These are phyloP conservation scores for Drosophila willistoni DNA, from an alignment of 1,140 invertebrate genomes.

Conservation along the genomic window DNA sequence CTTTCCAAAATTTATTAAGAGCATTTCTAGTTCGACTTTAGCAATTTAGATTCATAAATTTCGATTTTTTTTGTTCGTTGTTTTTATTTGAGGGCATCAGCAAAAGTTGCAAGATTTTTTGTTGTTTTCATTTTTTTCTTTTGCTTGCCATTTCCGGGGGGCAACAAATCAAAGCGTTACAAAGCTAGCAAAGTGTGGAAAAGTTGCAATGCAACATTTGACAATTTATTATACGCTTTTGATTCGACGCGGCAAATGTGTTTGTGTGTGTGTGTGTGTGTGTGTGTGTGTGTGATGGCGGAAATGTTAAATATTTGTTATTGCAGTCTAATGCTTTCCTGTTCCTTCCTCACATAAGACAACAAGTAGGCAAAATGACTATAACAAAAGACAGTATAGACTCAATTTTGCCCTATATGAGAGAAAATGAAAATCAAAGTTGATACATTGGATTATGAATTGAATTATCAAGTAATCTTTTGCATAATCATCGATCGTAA, in stretches of 20 bases:
- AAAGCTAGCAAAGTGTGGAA: slow-evolving; percentile 55
- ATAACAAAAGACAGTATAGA: not conserved
- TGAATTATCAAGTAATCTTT: too few species aligned
- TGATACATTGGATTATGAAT: too few species aligned
- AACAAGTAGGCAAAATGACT: slow-evolving; percentile 28
- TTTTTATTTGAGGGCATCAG: slow-evolving; percentile 61
- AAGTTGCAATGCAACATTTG: slow-evolving; percentile 64
- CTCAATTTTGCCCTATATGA: not conserved
- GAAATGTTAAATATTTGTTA: slow-evolving; percentile 82
- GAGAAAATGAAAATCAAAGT: too few species aligned
- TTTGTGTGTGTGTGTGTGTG: not conserved
- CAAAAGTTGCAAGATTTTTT: slow-evolving; percentile 63
- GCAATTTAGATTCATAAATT: not conserved
- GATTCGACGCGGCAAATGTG: slow-evolving; percentile 48
- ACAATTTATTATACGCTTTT: slow-evolving; percentile 73
- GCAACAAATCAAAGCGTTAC: slow-evolving; percentile 73
- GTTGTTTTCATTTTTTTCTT: slow-evolving; percentile 32
- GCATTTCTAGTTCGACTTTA: not conserved
- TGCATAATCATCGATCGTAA: too few species aligned
- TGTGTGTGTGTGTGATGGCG: slow-evolving; percentile 42
- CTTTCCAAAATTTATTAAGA: too few species aligned
- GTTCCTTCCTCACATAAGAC: slow-evolving; percentile 39
- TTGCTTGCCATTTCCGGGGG: slow-evolving; percentile 40
- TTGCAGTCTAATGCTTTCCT: slow-evolving; percentile 78
- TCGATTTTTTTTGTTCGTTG: slow-evolving; percentile 23